phyloP scores from a whole-genome alignment of 2,888 invertebrate genomes.

The Campopleginae sp. region DNA sequence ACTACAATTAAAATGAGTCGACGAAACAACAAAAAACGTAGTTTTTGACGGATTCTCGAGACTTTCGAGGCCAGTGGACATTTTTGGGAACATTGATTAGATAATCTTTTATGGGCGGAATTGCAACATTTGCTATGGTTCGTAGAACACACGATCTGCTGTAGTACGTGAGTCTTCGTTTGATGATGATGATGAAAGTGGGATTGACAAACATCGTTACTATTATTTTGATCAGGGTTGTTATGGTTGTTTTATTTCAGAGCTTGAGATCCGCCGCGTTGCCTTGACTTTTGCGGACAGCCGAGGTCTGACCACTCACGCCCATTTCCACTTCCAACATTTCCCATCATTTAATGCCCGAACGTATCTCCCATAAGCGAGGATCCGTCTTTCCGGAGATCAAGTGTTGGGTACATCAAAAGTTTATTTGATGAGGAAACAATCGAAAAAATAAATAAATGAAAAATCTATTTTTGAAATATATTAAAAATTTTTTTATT shows the following conservation, averaged over 20 bases:
- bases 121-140: not conserved
- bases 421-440: not conserved
- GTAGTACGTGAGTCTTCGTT: not conserved
- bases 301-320: conserved; percentile 62
- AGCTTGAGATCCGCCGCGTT: conserved; percentile 33
- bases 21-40: conserved; percentile 1
- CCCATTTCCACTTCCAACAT: conserved; percentile 55
- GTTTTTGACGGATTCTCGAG: conserved; percentile 14
- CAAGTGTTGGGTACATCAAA: conserved; percentile 5
- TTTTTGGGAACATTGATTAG: not conserved
- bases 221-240: not conserved
- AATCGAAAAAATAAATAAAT: not conserved
- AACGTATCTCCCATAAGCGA: not conserved
- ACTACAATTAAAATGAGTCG: conserved; percentile 6
- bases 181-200: not conserved
- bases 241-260: not conserved
- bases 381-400: not conserved
- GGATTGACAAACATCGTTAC: not conserved
- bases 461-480: not conserved
- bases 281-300: conserved; percentile 55
- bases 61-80: not conserved
- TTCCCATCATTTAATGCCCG: not conserved
- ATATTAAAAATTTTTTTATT: not conserved
- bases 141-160: not conserved
- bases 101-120: not conserved